These are phyloP conservation scores for Drymodes brunneopygia DNA, from an alignment of 2,113 vertebrate species.

Conservation along the genomic window DNA sequence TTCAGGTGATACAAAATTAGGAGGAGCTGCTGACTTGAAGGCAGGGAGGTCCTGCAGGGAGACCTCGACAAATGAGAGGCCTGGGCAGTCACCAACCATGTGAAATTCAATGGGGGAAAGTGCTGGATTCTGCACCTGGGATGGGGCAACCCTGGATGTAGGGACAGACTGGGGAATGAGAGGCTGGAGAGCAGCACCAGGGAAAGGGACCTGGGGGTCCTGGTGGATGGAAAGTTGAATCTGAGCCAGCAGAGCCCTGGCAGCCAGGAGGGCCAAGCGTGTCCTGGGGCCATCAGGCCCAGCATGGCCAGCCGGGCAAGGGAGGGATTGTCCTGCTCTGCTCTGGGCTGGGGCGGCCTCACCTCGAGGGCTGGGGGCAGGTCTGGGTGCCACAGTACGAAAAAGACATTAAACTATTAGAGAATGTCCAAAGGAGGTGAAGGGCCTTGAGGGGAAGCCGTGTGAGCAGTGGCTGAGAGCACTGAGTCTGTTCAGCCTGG, in stretches of 20 bases:
- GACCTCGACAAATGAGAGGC: rapidly evolving
- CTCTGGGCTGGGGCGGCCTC: rapidly evolving
- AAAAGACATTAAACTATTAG: rapidly evolving
- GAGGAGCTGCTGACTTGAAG: neutral
- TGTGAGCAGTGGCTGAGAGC: rapidly evolving
- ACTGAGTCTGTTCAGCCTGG: neutral
- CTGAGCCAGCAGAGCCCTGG: neutral
- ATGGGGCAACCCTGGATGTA: neutral
- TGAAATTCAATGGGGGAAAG: neutral
- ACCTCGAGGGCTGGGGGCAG: neutral
- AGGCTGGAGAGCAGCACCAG: neutral
- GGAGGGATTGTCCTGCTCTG: neutral
- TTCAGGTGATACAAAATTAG: neutral
- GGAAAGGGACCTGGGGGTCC: neutral
- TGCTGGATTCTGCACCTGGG: neutral
- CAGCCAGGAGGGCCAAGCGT: neutral
- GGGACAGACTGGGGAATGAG: neutral
- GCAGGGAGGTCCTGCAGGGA: neutral
- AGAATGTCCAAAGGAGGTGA: neutral
- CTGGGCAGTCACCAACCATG: neutral
- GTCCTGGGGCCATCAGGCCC: neutral
- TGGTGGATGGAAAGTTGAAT: neutral
- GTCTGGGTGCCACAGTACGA: rapidly evolving
- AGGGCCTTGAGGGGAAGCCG: rapidly evolving
- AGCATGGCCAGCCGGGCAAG: rapidly evolving